A percentile compares a stretch with the other conserved stretches of the same genome.
phyloP scores from a whole-genome alignment of 2,888 invertebrate genomes.

The Amorpha juglandis region DNA sequence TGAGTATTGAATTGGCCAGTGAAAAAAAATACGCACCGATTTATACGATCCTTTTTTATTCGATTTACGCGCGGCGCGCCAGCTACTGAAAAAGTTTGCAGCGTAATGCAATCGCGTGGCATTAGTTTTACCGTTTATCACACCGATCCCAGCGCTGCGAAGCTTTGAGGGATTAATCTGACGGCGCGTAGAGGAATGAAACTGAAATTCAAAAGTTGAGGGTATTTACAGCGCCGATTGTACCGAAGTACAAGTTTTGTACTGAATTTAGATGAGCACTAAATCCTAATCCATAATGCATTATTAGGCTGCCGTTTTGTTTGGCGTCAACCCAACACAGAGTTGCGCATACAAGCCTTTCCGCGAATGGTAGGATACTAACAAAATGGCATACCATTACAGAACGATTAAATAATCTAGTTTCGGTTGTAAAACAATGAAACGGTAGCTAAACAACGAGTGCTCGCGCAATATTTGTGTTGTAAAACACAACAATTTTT shows the following conservation, averaged over 20 bases:
- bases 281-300: conserved; percentile 58
- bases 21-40: conserved; percentile 63
- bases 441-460: conserved; percentile 58
- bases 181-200: conserved; percentile 62
- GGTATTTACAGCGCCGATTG: conserved; percentile 49
- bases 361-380: conserved; percentile 39
- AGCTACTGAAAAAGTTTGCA: conserved; percentile 81
- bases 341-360: conserved; percentile 50
- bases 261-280: conserved; percentile 53
- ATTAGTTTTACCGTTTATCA: conserved; percentile 81
- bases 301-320: conserved; percentile 53
- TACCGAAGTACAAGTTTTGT: conserved; percentile 41
- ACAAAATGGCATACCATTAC: conserved; percentile 41
- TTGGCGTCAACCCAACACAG: conserved; percentile 55
- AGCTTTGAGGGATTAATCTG: conserved; percentile 82
- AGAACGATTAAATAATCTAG: conserved; percentile 45
- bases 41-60: conserved; percentile 68
- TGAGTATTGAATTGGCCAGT: conserved; percentile 62
- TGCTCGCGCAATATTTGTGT: conserved; percentile 70
- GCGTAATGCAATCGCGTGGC: conserved; percentile 80
- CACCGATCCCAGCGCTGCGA: conserved; percentile 66
- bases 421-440: conserved; percentile 60
- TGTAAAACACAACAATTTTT: conserved; percentile 75
- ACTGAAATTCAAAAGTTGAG: conserved; percentile 58
- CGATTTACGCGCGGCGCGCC: conserved; percentile 66